Percentiles rank a stretch among this genome's conserved stretches.
These are phyloP conservation scores for Diadumene lineata DNA, from an alignment of 92 coral and sea anemone species.

Conservation along the genomic window DNA sequence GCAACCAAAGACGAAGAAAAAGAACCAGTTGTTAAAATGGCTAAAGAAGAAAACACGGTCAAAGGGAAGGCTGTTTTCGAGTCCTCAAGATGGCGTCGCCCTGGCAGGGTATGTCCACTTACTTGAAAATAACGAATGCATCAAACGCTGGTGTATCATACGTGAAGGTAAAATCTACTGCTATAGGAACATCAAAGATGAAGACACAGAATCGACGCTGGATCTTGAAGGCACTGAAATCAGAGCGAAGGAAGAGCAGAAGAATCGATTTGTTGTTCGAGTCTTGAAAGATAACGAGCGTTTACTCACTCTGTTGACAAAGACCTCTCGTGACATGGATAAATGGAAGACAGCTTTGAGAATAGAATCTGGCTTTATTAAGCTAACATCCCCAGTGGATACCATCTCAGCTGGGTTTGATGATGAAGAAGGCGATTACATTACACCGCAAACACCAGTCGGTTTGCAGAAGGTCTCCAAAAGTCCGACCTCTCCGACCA, in stretches of 20 bases:
- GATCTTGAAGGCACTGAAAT: conserved; percentile 76
- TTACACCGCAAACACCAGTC: conserved; percentile 64
- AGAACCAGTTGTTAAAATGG: conserved; percentile 69
- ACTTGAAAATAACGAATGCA: conserved; percentile 47
- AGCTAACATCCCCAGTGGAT: conserved; percentile 69
- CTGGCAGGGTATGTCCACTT: conserved; percentile 84
- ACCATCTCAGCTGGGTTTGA: conserved; percentile 81
- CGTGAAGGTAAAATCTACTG: conserved; percentile 85
- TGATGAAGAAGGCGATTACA: conserved; percentile 80
- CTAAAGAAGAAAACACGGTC: conserved; percentile 82
- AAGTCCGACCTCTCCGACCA: conserved; percentile 3
- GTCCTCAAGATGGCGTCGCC: conserved; percentile 81
- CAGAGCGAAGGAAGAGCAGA: conserved; percentile 61
- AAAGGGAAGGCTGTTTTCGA: conserved; percentile 66
- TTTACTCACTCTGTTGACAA: conserved; percentile 64
- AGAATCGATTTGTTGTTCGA: conserved; percentile 64
- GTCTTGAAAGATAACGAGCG: conserved; percentile 69
- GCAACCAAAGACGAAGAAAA: conserved; percentile 68
- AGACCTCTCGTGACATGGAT: conserved; percentile 72
- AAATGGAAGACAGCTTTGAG: conserved; percentile 85
- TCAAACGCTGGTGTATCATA: conserved; percentile 85
- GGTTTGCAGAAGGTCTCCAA: conserved; percentile 50
- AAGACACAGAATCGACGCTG: conserved; percentile 68
- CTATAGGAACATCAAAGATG: conserved; percentile 78
- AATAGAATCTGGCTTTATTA: conserved; percentile 83